These are phyloP conservation scores for Lottia scabra DNA, from an alignment of 2,888 invertebrate genomes.

Conservation along the genomic window DNA sequence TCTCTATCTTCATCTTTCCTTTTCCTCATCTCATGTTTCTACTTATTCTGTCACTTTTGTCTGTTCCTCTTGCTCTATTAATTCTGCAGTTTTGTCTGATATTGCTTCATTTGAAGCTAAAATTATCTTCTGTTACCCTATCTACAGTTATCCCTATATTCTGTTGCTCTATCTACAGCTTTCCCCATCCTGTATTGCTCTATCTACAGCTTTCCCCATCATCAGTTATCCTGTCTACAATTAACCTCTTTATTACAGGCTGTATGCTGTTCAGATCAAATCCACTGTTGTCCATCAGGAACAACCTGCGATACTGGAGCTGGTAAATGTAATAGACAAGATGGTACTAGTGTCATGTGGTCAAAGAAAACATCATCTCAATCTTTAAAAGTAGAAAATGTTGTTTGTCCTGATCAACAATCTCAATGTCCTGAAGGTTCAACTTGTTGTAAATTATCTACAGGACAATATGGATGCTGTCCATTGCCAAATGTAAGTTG, in stretches of 20 bases:
- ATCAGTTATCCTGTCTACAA: too few relatives aligned
- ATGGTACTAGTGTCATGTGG: slow-evolving; percentile 25
- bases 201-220: too few relatives aligned
- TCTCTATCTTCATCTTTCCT: too few relatives aligned
- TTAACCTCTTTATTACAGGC: slow-evolving; percentile 36
- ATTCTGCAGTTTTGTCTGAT: too few relatives aligned
- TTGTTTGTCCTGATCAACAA: slow-evolving; percentile 16
- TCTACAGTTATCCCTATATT: too few relatives aligned
- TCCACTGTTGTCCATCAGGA: slow-evolving; percentile 46
- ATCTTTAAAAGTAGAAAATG: not conserved
- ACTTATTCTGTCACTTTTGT: too few relatives aligned
- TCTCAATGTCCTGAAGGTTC: slow-evolving; percentile 19
- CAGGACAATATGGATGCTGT: slow-evolving; percentile 28
- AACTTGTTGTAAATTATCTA: slow-evolving; percentile 22
- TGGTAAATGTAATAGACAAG: slow-evolving; percentile 33
- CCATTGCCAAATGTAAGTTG: slow-evolving; percentile 23
- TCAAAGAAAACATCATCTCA: slow-evolving; percentile 26
- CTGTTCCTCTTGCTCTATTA: too few relatives aligned
- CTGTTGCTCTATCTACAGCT: too few relatives aligned
- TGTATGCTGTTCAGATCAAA: slow-evolving; percentile 51
- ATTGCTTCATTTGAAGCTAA: too few relatives aligned
- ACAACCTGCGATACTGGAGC: slow-evolving; percentile 38
- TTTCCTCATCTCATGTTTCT: too few relatives aligned
- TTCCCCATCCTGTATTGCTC: too few relatives aligned
- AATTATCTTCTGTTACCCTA: too few relatives aligned